phyloP scores from a whole-genome alignment of 2,888 invertebrate genomes.

The Sussaba pulchella region DNA sequence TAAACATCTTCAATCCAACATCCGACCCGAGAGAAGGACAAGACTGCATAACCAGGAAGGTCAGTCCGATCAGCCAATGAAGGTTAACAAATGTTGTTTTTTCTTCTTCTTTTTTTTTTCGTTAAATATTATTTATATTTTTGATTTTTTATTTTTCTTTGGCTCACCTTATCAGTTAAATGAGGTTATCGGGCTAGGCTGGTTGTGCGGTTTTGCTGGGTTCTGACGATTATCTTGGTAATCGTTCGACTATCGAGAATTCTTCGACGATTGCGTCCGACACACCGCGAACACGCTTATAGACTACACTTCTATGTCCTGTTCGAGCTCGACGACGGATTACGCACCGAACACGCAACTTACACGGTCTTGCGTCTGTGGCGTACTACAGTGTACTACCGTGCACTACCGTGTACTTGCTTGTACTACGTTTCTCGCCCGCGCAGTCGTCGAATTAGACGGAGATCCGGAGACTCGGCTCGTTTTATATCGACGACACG shows the following conservation, averaged over 20 bases:
- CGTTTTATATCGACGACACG: slow-evolving; percentile 14
- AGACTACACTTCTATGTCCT: slow-evolving; percentile 28
- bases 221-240: slow-evolving; percentile 1
- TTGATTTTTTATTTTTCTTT: too few relatives aligned
- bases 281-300: slow-evolving; percentile 19
- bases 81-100: slow-evolving; percentile 47
- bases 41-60: slow-evolving; percentile 65
- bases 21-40: slow-evolving; percentile 44
- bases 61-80: slow-evolving; percentile 54
- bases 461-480: slow-evolving; percentile 29
- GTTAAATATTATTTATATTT: too few relatives aligned
- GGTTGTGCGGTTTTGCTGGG: neutral
- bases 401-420: too few relatives aligned
- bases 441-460: slow-evolving; percentile 10
- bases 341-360: slow-evolving; percentile 50
- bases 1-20: neutral
- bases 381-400: too few relatives aligned
- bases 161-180: slow-evolving; percentile 52
- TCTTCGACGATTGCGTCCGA: too few relatives aligned
- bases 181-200: slow-evolving; percentile 16
- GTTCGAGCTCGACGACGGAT: slow-evolving; percentile 52
- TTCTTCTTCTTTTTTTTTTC: too few relatives aligned
- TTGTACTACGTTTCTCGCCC: slow-evolving; percentile 38
- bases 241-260: neutral
- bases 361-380: slow-evolving; percentile 28